Evolutionary conservation across 1,140 invertebrate species (phyloP), one percentile per base, ranked within the genome.

Genomic region (Pogonomyrmex californicus): DNA sequence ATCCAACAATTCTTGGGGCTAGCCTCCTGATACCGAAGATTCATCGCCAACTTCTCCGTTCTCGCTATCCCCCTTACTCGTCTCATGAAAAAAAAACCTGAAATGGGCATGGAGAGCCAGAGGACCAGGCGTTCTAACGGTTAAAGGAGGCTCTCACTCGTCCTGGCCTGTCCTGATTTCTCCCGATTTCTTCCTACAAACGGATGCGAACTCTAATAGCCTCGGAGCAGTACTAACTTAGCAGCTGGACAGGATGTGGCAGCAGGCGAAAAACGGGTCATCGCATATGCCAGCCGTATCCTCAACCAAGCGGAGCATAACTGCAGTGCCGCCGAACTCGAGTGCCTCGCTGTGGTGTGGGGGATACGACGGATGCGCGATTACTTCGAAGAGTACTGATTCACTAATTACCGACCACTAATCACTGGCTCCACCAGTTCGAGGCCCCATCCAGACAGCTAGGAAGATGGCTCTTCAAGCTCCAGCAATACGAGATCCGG

Each of bases 371-470:
- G 12, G 7, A 54, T 83, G 38, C 36, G 38, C 1, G 23, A 5
- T 0, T 83, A 83, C n/a, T 2, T 83, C 0, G 79, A 92, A 63
- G 94, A 92, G 14, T 89, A 89, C 23, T 76, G 92, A 14, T 95
- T 96, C 68, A 92, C 62, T 1, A 1, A 49, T 93, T 9, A 95
- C 95, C 1, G 95, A 96, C 70, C 95, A 96, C 60, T 87, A 92
- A 10, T 79, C 38, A 4, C 0, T 76, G 73, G 23, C 12, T 62
- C 9, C 58, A 62, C 33, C 58, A 66, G 23, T 23, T 23, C 23
- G 23, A 23, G 10, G 0, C 36, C 0, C 63, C 47, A 5, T 7
- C 54, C 1, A 36, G 38, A 0, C n/a, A 9, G 0, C 54, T 75
- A 0, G 38, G 3, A 4, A 6, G 71, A 0, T 75, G 23, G 33